phyloP scores from a whole-genome alignment of 2,797 vertebrate species.

The Aphelocoma californica region DNA sequence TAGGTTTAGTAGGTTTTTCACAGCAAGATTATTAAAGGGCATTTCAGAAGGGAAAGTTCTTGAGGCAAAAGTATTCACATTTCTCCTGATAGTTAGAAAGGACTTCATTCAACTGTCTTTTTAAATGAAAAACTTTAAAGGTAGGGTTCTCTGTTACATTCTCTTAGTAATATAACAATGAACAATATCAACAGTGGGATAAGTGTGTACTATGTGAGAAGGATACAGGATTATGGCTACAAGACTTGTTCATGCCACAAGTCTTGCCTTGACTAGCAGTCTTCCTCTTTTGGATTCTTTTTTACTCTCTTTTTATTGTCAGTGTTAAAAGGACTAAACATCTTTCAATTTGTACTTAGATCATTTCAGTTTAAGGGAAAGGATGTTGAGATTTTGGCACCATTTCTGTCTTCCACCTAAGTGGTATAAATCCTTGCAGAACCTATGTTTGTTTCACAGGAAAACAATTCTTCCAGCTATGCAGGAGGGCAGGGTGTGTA shows the following conservation, averaged over 20 bases:
- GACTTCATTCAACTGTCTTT: not conserved
- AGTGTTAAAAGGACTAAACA: not conserved
- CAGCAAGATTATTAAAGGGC: not conserved
- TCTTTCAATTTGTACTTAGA: not conserved
- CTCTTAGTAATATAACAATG: not conserved
- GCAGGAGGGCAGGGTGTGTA: not conserved
- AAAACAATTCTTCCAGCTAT: not conserved
- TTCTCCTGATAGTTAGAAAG: not conserved
- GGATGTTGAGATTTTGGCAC: constrained; percentile 12
- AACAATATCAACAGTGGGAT: not conserved
- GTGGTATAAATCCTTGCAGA: not conserved
- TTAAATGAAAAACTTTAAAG: not conserved
- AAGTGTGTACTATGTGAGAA: not conserved
- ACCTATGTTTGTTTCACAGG: not conserved
- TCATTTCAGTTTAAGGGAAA: not conserved
- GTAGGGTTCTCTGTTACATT: not conserved
- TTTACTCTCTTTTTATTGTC: not conserved
- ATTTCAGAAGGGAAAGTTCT: not conserved
- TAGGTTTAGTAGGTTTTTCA: not conserved
- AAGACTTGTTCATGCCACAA: not conserved
- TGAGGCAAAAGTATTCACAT: not conserved
- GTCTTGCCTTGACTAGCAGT: not conserved
- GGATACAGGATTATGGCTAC: not conserved
- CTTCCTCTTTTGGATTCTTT: not conserved
- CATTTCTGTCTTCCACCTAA: not conserved